Conservation (phyloP, 2,888 invertebrate species). For the Hedya salicella region DNA sequence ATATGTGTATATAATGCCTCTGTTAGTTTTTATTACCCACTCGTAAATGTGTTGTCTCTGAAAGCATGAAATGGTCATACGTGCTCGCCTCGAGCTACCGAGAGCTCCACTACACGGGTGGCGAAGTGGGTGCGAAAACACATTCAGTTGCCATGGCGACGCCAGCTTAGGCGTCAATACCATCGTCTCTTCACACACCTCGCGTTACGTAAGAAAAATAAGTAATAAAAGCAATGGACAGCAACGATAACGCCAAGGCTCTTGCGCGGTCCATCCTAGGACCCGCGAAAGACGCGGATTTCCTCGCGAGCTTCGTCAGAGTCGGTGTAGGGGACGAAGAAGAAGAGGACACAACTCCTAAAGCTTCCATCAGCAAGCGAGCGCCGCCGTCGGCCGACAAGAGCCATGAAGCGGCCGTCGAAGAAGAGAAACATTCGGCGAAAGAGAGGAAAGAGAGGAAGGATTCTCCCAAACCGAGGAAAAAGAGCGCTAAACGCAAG, state of each 20-base stretch:
- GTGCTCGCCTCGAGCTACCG: conserved; percentile 46
- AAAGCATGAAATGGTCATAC: conserved; percentile 42
- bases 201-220: conserved; percentile 64
- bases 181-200: conserved; percentile 70
- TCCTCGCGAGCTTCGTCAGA: conserved; percentile 92
- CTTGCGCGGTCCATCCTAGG: conserved; percentile 87
- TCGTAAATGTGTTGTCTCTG: conserved; percentile 16
- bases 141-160: conserved; percentile 74
- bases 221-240: conserved; percentile 57
- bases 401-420: conserved; percentile 56
- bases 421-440: conserved; percentile 65
- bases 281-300: conserved; percentile 88
- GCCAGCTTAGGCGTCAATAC: conserved; percentile 77
- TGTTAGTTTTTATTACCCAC: conserved; percentile 25
- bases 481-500: conserved; percentile 66
- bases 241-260: conserved; percentile 72
- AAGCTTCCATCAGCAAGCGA: conserved; percentile 77
- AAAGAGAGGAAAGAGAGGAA: conserved; percentile 71
- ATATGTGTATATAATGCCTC: conserved; percentile 19
- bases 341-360: conserved; percentile 74
- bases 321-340: conserved; percentile 86
- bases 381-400: conserved; percentile 68
- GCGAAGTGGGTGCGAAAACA: conserved; percentile 77
- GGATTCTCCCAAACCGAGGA: conserved; percentile 68
- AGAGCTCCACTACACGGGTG: conserved; percentile 58